phyloP scores from a whole-genome alignment of 35 echinoderm and acorn worm genomes.

The Amphiura filiformis region DNA sequence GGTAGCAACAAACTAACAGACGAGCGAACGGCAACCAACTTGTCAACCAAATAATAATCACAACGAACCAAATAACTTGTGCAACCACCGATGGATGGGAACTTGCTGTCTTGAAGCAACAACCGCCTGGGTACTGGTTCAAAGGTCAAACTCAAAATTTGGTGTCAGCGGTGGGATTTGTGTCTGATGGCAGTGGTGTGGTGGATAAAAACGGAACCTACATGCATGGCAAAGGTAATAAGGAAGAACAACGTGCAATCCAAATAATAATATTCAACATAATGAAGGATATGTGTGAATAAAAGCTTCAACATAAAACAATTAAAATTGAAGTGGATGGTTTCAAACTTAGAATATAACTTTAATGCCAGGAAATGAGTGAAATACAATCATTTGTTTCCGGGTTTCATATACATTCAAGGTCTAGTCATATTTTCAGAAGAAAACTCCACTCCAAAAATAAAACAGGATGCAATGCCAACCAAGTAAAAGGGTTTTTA shows the following conservation, averaged over 20 bases:
- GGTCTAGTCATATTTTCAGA: no score
- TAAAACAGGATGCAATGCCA: no score
- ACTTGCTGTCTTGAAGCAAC: background rate
- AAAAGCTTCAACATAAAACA: no score
- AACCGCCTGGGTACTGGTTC: background rate
- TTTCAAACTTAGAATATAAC: no score
- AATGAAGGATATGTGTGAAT: background rate
- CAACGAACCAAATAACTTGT: background rate
- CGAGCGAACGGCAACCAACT: background rate
- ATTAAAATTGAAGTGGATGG: no score
- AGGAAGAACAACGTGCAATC: conserved; percentile 6
- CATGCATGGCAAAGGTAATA: conserved; percentile 3
- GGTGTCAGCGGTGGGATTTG: background rate
- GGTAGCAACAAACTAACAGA: background rate
- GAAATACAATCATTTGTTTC: no score
- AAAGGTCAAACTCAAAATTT: background rate
- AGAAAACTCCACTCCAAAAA: no score
- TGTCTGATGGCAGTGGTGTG: background rate
- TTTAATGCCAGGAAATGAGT: no score
- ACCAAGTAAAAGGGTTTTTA: no score
- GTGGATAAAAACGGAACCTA: background rate
- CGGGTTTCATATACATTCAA: no score
- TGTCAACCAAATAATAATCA: conserved; percentile 7
- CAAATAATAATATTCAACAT: background rate
- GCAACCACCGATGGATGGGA: background rate